Evolutionary conservation across 2,113 vertebrate genomes (phyloP).

Genomic region (Caranx ignobilis): DNA sequence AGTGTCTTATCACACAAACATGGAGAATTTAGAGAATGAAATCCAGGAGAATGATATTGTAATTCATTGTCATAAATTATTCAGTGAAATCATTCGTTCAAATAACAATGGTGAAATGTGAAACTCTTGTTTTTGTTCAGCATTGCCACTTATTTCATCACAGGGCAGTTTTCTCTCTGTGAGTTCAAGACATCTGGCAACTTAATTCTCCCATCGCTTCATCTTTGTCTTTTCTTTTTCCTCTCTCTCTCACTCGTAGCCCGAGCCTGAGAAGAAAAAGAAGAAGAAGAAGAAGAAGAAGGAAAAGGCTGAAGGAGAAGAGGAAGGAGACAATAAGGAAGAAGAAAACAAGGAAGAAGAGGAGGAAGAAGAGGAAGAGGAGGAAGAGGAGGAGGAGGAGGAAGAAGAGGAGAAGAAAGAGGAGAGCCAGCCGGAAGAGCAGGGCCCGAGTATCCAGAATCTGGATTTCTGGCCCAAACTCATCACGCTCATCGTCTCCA

Average conservation of each 20-base stretch:
- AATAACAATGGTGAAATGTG: background rate
- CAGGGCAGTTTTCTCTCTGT: background rate
- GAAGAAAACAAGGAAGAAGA: background rate
- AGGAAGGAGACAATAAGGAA: conserved; percentile 4
- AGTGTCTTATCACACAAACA: conserved; percentile 3
- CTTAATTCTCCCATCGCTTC: background rate
- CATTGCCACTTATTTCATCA: background rate
- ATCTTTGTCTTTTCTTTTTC: background rate
- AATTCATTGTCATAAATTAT: conserved; percentile 9
- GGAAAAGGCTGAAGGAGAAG: conserved; percentile 45
- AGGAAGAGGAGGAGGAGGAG: conserved; percentile 41
- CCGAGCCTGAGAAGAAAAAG: conserved; percentile 66
- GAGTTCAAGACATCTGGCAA: background rate
- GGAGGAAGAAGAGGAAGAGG: conserved; percentile 32
- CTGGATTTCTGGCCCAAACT: conserved; percentile 99
- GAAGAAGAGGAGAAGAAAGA: conserved; percentile 83
- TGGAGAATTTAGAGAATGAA: background rate
- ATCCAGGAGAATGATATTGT: background rate
- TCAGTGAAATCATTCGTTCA: background rate
- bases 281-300: conserved; percentile 55
- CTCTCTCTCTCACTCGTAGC: conserved; percentile 19
- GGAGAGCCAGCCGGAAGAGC: conserved; percentile 86
- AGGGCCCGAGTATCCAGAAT: conserved; percentile 94
- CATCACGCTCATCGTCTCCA: conserved; percentile 98
- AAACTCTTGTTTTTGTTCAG: background rate